Evolutionary conservation across 2,888 invertebrate genomes (phyloP), one percentile per base, ranked within the genome.

Genomic region (Antheraea yamamai): DNA sequence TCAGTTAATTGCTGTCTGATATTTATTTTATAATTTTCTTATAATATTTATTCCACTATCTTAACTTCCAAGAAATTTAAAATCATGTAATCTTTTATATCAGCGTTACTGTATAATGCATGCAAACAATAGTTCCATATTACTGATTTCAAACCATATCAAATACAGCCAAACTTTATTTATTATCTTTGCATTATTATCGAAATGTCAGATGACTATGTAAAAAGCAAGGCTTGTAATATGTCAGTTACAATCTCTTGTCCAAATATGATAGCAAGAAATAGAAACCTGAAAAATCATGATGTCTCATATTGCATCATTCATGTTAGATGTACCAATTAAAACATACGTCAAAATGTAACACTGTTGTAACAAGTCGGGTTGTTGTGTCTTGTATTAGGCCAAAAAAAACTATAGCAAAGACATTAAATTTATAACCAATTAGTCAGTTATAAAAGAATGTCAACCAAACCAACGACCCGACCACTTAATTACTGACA

Each of bases 181-280:
- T 68, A 70, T n/a, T n/a, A 70, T 70, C 70, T 39, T 39, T 39
- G 35, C 7, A 30, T 35, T 68, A 68, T 70, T 70, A 70, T 70
- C 35, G 39, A 18, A 10, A 8, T 70, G 68, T 39, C 39, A 70
- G 39, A 39, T 70, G 14, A 20, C 4, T 39, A 39, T 70, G 8
- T 70, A 70, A 35, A 70, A 12, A n/a, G 23, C 70, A 39, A n/a
- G 70, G 10, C 70, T 70, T 70, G 10, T 39, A n/a, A 70, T n/a
- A 70, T 68, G 35, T 68, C 70, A 39, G 1, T n/a, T 39, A 39
- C 20, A 20, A 70, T 39, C 39, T 70, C 35, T 70, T 70, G n/a
- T 70, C 20, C 39, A 20, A 39, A 70, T 10, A 70, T 10, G 12
- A 70, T 47, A 47, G 47, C 47, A 47, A 30, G 30, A 68, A 68